These are phyloP conservation scores for Bursaphelenchus mucronatus DNA, from an alignment of 1,140 invertebrate genomes.

Conservation along the genomic window DNA sequence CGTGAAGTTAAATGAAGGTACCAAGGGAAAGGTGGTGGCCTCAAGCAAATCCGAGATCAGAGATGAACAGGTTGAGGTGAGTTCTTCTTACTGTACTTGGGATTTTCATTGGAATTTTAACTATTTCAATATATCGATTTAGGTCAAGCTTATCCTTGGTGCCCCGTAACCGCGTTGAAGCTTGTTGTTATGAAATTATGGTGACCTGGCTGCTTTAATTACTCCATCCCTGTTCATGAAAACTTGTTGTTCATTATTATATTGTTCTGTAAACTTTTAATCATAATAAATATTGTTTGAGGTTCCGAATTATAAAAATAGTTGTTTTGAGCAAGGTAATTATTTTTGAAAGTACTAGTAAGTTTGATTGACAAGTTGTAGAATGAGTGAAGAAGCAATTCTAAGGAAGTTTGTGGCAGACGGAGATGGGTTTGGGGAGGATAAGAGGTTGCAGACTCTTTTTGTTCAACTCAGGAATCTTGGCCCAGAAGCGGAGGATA, in stretches of 20 bases:
- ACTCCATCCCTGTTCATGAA: no score
- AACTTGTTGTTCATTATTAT: no score
- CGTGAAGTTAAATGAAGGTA: neutral
- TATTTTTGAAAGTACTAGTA: no score
- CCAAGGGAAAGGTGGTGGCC: neutral
- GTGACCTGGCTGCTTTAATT: no score
- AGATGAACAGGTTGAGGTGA: neutral
- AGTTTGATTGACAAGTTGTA: no score
- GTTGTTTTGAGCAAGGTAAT: no score
- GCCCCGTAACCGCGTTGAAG: neutral
- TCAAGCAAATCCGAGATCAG: neutral
- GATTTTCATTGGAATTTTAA: neutral
- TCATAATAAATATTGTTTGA: no score
- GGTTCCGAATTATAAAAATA: no score
- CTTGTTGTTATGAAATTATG: neutral
- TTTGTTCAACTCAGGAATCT: constrained; percentile 14
- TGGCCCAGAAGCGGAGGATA: constrained; percentile 22
- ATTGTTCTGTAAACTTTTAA: no score
- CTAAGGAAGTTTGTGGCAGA: constrained; percentile 41
- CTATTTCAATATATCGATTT: neutral
- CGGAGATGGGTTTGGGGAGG: constrained; percentile 44
- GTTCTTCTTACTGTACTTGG: neutral
- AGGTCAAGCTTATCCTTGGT: neutral
- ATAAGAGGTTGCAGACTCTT: constrained; percentile 35
- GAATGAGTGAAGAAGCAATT: constrained; percentile 39